These are phyloP conservation scores for Cherax destructor DNA, from an alignment of 1,140 invertebrate species.

Conservation along the genomic window DNA sequence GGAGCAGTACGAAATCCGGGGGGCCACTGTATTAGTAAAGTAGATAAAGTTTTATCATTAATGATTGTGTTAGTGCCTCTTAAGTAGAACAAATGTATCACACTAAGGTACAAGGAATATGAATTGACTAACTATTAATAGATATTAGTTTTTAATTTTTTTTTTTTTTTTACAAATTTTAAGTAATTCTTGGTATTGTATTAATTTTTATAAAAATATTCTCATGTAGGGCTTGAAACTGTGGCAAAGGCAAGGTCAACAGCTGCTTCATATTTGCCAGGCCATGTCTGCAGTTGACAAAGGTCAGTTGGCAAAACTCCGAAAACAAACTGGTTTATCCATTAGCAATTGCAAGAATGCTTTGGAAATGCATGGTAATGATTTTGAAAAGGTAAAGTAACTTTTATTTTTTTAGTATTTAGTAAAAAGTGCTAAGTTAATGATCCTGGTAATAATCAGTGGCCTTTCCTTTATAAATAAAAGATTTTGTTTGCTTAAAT, in stretches of 20 bases:
- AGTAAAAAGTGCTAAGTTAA: neutral
- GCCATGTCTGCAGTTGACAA: constrained; percentile 74
- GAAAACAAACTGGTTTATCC: constrained; percentile 96
- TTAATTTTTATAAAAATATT: neutral
- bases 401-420: neutral
- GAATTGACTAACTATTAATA: too few species aligned
- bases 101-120: too few species aligned
- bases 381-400: constrained; percentile 80
- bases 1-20: too few species aligned
- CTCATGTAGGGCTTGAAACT: neutral
- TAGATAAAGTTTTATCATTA: too few species aligned
- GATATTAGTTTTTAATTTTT: too few species aligned
- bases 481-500: too few species aligned
- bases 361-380: constrained; percentile 89
- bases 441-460: neutral
- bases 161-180: too few species aligned
- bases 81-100: too few species aligned
- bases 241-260: neutral
- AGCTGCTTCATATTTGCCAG: constrained; percentile 13
- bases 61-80: too few species aligned
- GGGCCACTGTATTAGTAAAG: too few species aligned
- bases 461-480: too few species aligned
- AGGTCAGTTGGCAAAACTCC: constrained; percentile 82
- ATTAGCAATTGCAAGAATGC: constrained; percentile 97
- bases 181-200: too few species aligned